Evolutionary conservation across 1,140 invertebrate species (phyloP).

Genomic region (Drosophila willistoni): DNA sequence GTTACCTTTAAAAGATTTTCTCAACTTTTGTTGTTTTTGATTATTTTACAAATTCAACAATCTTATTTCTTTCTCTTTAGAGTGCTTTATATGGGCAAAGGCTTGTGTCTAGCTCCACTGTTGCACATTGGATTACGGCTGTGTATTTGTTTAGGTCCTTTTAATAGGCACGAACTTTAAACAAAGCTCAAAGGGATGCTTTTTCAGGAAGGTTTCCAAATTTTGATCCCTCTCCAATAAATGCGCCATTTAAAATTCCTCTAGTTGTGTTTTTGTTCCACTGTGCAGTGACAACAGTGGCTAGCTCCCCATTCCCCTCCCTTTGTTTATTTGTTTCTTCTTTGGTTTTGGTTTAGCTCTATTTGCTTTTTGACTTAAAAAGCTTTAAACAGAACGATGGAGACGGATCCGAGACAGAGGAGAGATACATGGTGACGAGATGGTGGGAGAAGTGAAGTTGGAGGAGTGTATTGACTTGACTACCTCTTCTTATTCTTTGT

Average conservation of each 20-base stretch:
- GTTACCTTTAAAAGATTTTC: slow-evolving; percentile 72
- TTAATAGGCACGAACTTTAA: neutral
- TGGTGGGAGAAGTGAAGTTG: slow-evolving; percentile 17
- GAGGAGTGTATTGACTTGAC: slow-evolving; percentile 31
- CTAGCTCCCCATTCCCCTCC: neutral
- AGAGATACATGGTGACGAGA: neutral
- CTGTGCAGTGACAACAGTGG: neutral
- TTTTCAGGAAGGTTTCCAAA: no score
- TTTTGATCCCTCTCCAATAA: no score
- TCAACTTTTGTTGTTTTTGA: slow-evolving; percentile 37
- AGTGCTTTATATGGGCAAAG: slow-evolving; percentile 50
- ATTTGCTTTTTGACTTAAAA: slow-evolving; percentile 66
- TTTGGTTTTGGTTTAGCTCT: slow-evolving; percentile 67
- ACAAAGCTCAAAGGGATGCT: neutral
- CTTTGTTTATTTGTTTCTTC: slow-evolving; percentile 70
- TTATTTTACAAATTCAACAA: slow-evolving; percentile 75
- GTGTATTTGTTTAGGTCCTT: neutral
- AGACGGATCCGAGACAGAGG: neutral
- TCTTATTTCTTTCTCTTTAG: slow-evolving; percentile 36
- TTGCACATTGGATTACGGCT: neutral
- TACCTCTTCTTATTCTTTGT: neutral
- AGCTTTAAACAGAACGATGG: slow-evolving; percentile 23
- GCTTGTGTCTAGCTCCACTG: slow-evolving; percentile 37
- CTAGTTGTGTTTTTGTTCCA: neutral
- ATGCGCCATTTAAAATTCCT: neutral